Percentiles rank a stretch among this genome's conserved stretches.
Conservation (phyloP, 1,140 invertebrate genomes). For the Latrodectus geometricus region DNA sequence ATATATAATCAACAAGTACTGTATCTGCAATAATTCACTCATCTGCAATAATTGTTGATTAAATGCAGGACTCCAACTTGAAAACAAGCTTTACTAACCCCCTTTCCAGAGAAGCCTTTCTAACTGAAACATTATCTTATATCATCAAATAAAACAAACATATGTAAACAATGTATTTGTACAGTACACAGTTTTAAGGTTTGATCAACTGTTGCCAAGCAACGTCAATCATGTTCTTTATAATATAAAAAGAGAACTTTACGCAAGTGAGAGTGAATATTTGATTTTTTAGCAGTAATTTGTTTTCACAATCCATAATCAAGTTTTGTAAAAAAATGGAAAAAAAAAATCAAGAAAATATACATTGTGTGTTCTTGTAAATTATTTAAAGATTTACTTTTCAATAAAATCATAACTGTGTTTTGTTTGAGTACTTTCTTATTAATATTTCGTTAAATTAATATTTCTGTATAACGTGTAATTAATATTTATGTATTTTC, state of each 20-base stretch:
- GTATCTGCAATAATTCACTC: too few relatives aligned
- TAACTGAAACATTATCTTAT: neutral
- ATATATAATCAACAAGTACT: too few relatives aligned
- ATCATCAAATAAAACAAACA: neutral
- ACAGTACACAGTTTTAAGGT: slow-evolving; percentile 16
- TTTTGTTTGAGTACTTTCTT: neutral
- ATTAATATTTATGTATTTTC: too few relatives aligned
- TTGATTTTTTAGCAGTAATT: slow-evolving; percentile 36
- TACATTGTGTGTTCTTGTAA: slow-evolving; percentile 55
- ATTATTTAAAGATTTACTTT: slow-evolving; percentile 57
- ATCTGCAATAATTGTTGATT: too few relatives aligned
- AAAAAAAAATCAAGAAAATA: slow-evolving; percentile 11
- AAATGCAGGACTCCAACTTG: too few relatives aligned
- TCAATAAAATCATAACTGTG: slow-evolving; percentile 49
- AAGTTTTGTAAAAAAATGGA: slow-evolving; percentile 52
- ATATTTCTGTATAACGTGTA: too few relatives aligned
- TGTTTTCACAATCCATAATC: slow-evolving; percentile 29
- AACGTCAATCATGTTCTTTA: slow-evolving; percentile 15
- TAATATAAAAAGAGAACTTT: slow-evolving; percentile 3
- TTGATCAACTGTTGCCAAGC: slow-evolving; percentile 41
- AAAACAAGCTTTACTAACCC: too few relatives aligned
- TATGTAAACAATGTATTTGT: slow-evolving; percentile 10
- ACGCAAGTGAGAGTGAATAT: neutral
- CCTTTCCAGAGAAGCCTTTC: too few relatives aligned
- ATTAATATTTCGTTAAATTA: neutral